Conservation (phyloP, 1,140 invertebrate genomes). For the Lepidurus apus region DNA sequence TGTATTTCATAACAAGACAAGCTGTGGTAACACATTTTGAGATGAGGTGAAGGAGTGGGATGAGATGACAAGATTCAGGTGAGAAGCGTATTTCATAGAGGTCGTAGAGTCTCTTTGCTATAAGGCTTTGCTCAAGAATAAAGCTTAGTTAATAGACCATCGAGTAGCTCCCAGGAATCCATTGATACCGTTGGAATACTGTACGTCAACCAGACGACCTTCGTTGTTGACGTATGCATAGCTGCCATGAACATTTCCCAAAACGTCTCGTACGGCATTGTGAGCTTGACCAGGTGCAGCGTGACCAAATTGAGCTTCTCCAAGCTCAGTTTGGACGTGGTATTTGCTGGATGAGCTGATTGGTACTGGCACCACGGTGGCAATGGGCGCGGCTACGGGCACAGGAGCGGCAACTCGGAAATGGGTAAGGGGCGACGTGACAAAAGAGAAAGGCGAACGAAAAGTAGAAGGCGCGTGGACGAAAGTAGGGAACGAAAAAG, state of each 20-base stretch:
- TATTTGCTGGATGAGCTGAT: background rate
- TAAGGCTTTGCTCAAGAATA: background rate
- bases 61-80: background rate
- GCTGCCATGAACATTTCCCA: constrained; percentile 34
- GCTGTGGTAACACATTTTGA: no score
- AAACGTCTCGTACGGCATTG: constrained; percentile 31
- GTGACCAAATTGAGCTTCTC: constrained; percentile 36
- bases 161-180: constrained; percentile 32
- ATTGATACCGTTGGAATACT: constrained; percentile 36
- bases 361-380: constrained; percentile 38
- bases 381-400: constrained; percentile 32
- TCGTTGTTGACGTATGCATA: constrained; percentile 37
- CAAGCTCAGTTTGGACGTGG: background rate
- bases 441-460: background rate
- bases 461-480: background rate
- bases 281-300: constrained; percentile 21
- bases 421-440: constrained; percentile 28
- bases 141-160: background rate
- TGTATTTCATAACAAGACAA: no score
- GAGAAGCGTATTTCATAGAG: background rate
- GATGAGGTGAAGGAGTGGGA: background rate
- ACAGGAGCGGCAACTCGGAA: constrained; percentile 32
- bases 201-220: constrained; percentile 36
- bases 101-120: background rate
- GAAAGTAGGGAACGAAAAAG: constrained; percentile 17